Conservation (phyloP, 2,113 vertebrate genomes). For the Aphyosemion australe region DNA sequence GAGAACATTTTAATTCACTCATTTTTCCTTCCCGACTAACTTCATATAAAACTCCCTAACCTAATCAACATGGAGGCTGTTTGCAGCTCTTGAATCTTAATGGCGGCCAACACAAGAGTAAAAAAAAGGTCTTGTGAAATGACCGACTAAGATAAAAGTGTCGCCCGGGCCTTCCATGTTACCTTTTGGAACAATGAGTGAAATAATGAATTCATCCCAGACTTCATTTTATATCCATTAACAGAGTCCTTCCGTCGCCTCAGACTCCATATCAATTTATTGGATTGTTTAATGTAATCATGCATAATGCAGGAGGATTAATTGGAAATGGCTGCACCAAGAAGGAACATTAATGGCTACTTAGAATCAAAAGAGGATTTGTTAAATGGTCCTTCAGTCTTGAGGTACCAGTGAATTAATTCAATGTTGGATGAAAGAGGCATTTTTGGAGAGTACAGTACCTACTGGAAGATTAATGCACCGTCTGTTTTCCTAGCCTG, state of each 20-base stretch:
- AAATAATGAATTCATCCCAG: constrained; percentile 69
- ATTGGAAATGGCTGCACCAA: constrained; percentile 76
- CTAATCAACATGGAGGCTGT: neutral
- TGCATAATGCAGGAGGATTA: constrained; percentile 81
- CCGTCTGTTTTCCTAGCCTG: constrained; percentile 23
- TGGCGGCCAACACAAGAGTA: too few species aligned
- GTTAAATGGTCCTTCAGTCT: constrained; percentile 74
- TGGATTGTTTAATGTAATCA: constrained; percentile 83
- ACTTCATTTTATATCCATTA: constrained; percentile 80
- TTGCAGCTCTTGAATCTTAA: neutral
- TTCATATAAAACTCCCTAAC: neutral
- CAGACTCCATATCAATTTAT: constrained; percentile 78
- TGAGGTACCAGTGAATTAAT: constrained; percentile 75
- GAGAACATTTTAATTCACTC: too few species aligned
- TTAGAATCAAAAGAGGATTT: constrained; percentile 77
- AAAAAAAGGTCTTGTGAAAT: constrained; percentile 13
- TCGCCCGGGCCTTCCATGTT: constrained; percentile 46
- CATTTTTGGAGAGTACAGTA: constrained; percentile 59
- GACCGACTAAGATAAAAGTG: constrained; percentile 30
- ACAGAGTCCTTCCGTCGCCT: constrained; percentile 67
- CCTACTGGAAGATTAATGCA: constrained; percentile 50
- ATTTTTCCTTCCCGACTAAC: neutral
- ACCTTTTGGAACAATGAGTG: constrained; percentile 60
- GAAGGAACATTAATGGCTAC: constrained; percentile 74
- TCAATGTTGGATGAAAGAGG: constrained; percentile 48